Base-by-base conservation (phyloP, 2,888 invertebrate species). In the Spodoptera exigua region DNA sequence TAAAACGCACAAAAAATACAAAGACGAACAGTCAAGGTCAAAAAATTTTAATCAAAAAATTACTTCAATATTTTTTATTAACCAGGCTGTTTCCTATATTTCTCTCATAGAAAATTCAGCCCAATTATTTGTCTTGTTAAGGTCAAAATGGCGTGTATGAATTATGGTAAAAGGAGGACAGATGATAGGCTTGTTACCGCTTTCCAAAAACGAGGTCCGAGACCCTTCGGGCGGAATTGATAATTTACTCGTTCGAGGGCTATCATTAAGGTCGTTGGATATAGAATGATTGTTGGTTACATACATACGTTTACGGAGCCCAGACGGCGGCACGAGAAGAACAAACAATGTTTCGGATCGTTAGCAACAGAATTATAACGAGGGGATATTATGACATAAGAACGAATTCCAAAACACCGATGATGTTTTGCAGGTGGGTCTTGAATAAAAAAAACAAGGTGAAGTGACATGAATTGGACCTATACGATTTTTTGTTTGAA, bases 321-420 rank as follows among this genome's bases (percentile, higher is more conserved):
- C 83, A 84, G 84, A 84, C 83, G 79, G 84, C 85, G 85, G 87
- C 83, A 80, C 83, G 86, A 88, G 91, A 90, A 93, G 92, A 94
- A 93, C 93, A 93, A 93, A 94, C 93, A 94, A 86, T 89, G 90
- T 90, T 86, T 91, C 87, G 90, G 90, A 78, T 93, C 92, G 93
- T 94, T 94, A 92, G 86, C 78, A 87, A 85, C 89, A 87, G 84
- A 89, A 92, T 90, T 90, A 91, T 86, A 80, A 82, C 83, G 81
- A 84, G 85, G 82, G 83, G 83, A 87, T 89, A 90, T 92, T 92
- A 92, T 89, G 89, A 86, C 81, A 82, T 87, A 87, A 86, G 78
- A 77, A 72, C 74, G 71, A 82, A 77, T 79, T 78, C 78, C 76
- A 82, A 80, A 74, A 80, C 79, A 77, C 72, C 80, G 78, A 80